Percentiles rank a stretch among this genome's conserved stretches.
phyloP scores from a whole-genome alignment of 2,888 invertebrate species.

The Nemurella pictetii region DNA sequence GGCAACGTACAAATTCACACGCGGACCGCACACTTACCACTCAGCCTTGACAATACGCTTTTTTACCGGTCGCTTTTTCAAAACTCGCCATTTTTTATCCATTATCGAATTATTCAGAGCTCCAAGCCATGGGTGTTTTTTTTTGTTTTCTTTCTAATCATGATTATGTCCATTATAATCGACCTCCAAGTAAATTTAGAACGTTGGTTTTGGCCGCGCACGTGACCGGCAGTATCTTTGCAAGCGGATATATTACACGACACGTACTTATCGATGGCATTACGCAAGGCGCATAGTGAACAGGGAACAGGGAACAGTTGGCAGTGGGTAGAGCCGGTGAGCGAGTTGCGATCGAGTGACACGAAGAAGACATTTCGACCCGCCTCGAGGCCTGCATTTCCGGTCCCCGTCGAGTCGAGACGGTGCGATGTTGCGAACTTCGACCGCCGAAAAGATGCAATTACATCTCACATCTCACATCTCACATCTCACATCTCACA shows the following conservation, averaged over 20 bases:
- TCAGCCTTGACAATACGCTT: conserved; percentile 16
- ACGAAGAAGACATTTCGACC: not conserved
- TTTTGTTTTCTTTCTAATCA: not conserved
- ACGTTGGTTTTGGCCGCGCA: not conserved
- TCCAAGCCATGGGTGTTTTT: conserved; percentile 14
- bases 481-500: too few species aligned
- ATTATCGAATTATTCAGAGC: conserved; percentile 18
- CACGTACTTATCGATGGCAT: not conserved
- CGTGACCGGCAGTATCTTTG: not conserved
- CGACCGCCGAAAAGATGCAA: not conserved
- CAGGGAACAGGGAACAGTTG: too few species aligned
- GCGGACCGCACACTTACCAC: not conserved
- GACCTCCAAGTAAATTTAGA: conserved; percentile 21
- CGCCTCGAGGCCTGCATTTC: not conserved
- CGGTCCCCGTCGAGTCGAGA: not conserved
- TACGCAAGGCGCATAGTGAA: not conserved
- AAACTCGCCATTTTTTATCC: not conserved
- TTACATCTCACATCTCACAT: too few species aligned
- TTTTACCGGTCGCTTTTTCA: not conserved
- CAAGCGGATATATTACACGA: not conserved
- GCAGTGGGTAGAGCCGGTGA: too few species aligned
- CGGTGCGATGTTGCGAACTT: too few species aligned
- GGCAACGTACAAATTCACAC: not conserved
- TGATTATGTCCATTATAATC: conserved; percentile 11
- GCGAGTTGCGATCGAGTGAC: not conserved